phyloP scores from a whole-genome alignment of 2,113 vertebrate genomes.

The Grallaria varia region DNA sequence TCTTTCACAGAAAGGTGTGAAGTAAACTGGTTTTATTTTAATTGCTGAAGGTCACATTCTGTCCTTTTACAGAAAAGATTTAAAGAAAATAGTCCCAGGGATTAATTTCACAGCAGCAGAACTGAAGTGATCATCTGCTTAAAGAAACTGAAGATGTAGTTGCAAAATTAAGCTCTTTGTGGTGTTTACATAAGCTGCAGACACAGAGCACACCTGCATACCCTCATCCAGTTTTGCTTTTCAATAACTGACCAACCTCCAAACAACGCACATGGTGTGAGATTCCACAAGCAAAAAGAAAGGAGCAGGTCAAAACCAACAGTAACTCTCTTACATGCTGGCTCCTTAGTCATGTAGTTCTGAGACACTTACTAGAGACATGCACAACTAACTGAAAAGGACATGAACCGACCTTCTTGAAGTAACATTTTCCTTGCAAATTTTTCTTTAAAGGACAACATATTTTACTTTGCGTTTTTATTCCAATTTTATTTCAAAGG shows the following conservation, averaged over 20 bases:
- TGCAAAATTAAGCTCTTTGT: not conserved
- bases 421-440: not conserved
- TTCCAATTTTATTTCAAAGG: not conserved
- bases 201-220: not conserved
- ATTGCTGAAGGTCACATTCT: not conserved
- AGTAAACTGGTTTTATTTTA: not conserved
- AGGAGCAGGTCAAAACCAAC: not conserved
- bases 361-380: not conserved
- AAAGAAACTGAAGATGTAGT: not conserved
- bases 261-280: not conserved
- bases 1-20: not conserved
- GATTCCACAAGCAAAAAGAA: not conserved
- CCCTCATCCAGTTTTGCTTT: not conserved
- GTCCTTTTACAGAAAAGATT: not conserved
- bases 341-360: not conserved
- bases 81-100: not conserved
- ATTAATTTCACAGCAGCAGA: not conserved
- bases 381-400: not conserved
- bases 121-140: not conserved
- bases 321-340: not conserved
- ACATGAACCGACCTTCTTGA: not conserved
- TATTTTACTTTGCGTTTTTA: not conserved
- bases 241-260: not conserved
- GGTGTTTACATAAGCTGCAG: not conserved
- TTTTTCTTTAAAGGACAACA: not conserved